A percentile compares a stretch with the other conserved stretches of the same genome.
These are phyloP conservation scores for Neosilurus mollespiculum DNA, from an alignment of 2,797 vertebrate genomes.

Conservation along the genomic window DNA sequence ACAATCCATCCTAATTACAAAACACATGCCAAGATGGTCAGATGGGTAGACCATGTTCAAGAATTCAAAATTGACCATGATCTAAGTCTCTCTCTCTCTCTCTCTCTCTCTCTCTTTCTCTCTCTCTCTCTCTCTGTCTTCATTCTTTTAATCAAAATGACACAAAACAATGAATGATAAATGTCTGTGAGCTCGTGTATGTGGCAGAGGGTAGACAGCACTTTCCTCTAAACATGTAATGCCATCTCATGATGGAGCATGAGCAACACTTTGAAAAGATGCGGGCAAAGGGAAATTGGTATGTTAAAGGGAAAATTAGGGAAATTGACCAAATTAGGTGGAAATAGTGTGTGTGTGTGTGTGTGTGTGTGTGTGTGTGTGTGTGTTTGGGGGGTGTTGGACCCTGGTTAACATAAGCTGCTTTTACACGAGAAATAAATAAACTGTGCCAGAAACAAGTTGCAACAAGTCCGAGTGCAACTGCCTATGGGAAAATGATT, in stretches of 20 bases:
- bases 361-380: too few relatives aligned
- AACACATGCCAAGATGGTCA: background rate
- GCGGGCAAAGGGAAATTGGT: background rate
- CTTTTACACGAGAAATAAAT: too few relatives aligned
- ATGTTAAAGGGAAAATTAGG: background rate
- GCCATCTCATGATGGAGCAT: background rate
- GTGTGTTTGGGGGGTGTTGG: too few relatives aligned
- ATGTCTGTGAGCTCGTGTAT: background rate
- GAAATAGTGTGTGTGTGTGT: background rate
- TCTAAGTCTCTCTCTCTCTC: background rate
- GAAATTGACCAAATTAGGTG: background rate
- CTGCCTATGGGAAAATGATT: too few relatives aligned
- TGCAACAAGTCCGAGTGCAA: too few relatives aligned
- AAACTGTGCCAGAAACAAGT: too few relatives aligned
- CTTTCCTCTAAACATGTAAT: background rate
- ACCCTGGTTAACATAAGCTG: too few relatives aligned
- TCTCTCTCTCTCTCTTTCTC: background rate
- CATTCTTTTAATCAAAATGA: background rate
- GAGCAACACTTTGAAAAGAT: background rate
- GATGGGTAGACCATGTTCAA: background rate
- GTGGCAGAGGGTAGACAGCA: background rate
- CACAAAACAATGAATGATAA: background rate
- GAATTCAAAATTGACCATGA: background rate
- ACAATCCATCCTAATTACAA: conserved; percentile 5
- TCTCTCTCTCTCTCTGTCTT: background rate